Evolutionary conservation across 2,113 vertebrate species (phyloP), one percentile per base, ranked within the genome.

Genomic region (Phasianus colchicus): DNA sequence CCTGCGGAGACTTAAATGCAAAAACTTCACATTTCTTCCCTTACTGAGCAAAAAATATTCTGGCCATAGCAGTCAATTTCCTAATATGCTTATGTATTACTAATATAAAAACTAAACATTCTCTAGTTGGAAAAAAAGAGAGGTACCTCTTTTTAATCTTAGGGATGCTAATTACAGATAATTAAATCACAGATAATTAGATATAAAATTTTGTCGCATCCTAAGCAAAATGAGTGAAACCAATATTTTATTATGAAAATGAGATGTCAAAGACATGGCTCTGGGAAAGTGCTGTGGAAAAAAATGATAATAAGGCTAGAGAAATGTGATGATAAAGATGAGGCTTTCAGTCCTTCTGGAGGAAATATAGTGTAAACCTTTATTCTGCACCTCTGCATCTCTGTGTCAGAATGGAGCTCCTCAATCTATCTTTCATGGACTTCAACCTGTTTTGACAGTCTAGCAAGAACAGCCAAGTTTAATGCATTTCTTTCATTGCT

Each of bases 221-320:
- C 43, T 73, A 80, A 87, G 63, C 63, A 87, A 83, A 83, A 9
- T 36, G 48, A 61, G 30, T 67, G 73, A n/a, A 52, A 78, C 21
- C 13, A 84, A 50, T 38, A 65, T 90, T 91, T 47, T 91, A 50
- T 74, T 71, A 74, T 69, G 69, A 80, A 80, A 91, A 76, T 54
- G 8, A 90, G 29, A 61, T 57, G 21, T 69, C 71, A 38, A 25
- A 88, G 94, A 70, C 20, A 5, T 85, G n/a, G 10, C 45, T 85
- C 16, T 83, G 60, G 45, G 21, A 55, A 85, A 54, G 45, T 52
- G 15, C 52, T 70, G 48, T 32, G 34, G 45, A 83, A 40, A 71
- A 71, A 52, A 21, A 0, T 0, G 17, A 10, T 22, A 45, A 2
- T 66, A 76, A 63, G 48, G 25, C 42, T 5, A 0, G 64, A 54